These are phyloP conservation scores for Pteromalus puparum DNA, from an alignment of 1,140 invertebrate species.

Conservation along the genomic window DNA sequence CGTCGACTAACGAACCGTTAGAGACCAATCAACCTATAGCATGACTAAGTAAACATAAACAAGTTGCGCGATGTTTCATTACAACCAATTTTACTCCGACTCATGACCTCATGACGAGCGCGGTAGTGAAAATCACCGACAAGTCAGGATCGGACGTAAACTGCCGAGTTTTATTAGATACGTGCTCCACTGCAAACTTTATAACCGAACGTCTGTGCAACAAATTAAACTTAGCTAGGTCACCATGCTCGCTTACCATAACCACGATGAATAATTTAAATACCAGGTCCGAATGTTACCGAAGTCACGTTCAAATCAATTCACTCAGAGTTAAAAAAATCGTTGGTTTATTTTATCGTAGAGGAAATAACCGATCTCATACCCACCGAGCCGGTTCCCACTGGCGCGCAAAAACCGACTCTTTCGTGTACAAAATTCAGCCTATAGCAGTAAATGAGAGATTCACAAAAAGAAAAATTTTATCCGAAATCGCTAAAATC, in stretches of 20 bases:
- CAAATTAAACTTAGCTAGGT: not conserved
- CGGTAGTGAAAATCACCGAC: not conserved
- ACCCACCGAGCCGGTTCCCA: not conserved
- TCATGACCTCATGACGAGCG: not conserved
- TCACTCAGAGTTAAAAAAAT: not conserved
- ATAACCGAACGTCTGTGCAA: not conserved
- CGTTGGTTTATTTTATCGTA: not conserved
- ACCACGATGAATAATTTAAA: not conserved
- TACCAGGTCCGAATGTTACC: not conserved
- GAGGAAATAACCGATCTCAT: not conserved
- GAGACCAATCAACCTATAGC: not conserved
- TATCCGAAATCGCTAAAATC: constrained; percentile 39
- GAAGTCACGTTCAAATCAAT: not conserved
- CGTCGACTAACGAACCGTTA: not conserved
- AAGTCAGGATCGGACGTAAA: too few relatives aligned
- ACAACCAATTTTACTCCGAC: not conserved
- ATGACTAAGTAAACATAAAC: not conserved
- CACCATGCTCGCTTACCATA: not conserved
- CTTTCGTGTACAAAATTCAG: constrained; percentile 9
- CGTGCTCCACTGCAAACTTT: not conserved
- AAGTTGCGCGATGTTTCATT: too few relatives aligned
- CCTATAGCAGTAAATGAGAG: not conserved
- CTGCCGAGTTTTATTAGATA: not conserved
- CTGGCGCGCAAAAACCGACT: constrained; percentile 25
- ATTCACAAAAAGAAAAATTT: constrained; percentile 37